Evolutionary conservation across 2,888 invertebrate genomes (phyloP).

Genomic region (Tinea trinotella): DNA sequence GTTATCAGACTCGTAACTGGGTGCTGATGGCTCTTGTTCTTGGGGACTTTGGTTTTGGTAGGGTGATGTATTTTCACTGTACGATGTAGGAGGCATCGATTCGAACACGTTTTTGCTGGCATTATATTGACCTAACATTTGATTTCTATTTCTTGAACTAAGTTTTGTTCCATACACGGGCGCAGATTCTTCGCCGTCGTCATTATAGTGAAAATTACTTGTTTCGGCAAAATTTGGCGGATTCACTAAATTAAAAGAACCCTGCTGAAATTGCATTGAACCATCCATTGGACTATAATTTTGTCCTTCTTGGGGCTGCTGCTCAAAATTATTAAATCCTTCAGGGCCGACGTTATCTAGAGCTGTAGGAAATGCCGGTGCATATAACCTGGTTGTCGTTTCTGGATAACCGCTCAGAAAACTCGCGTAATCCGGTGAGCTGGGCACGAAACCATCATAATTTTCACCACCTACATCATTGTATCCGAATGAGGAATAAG

Average conservation of each 20-base stretch:
- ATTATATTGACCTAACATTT: constrained; percentile 33
- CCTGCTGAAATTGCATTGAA: constrained; percentile 41
- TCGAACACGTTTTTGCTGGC: constrained; percentile 32
- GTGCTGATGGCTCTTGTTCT: not conserved
- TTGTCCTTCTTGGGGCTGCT: constrained; percentile 35
- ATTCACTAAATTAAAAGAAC: constrained; percentile 38
- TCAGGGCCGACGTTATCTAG: constrained; percentile 40
- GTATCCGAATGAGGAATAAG: constrained; percentile 61
- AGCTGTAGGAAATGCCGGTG: constrained; percentile 56
- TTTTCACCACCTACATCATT: constrained; percentile 47
- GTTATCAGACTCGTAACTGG: constrained; percentile 21
- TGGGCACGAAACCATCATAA: constrained; percentile 56
- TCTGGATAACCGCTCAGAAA: constrained; percentile 40
- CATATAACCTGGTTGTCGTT: constrained; percentile 45
- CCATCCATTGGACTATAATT: constrained; percentile 30
- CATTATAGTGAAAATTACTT: constrained; percentile 2
- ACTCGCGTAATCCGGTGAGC: constrained; percentile 52
- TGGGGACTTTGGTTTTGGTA: not conserved
- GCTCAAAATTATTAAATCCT: constrained; percentile 33
- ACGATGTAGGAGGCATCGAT: not conserved
- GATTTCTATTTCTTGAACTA: constrained; percentile 38
- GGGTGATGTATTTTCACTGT: not conserved
- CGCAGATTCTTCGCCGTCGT: not conserved
- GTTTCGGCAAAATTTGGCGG: constrained; percentile 34
- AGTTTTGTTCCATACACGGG: constrained; percentile 55